phyloP scores from a whole-genome alignment of 2,888 invertebrate species.

The Nemotelus nigrinus region DNA sequence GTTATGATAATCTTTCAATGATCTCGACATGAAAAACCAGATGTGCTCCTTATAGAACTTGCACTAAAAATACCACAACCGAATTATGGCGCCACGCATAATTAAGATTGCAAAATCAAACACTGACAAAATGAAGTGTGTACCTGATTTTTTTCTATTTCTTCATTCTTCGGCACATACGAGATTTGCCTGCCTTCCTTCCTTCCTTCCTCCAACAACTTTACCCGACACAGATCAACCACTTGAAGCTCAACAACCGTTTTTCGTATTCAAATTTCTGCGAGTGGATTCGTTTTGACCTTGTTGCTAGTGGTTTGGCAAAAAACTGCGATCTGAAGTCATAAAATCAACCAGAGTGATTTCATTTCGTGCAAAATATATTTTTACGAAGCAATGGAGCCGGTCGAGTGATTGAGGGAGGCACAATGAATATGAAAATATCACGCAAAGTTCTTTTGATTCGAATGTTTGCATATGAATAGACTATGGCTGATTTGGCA shows the following conservation, averaged over 20 bases:
- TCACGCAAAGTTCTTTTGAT: no score
- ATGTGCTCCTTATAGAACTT: no score
- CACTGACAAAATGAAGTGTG: background rate
- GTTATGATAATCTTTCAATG: no score
- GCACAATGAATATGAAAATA: no score
- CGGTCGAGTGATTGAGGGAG: no score
- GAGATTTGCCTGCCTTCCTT: no score
- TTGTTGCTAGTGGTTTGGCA: conserved; percentile 15
- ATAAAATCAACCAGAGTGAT: conserved; percentile 16
- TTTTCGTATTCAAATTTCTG: background rate
- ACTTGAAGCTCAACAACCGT: background rate
- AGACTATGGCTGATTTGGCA: no score
- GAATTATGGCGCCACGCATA: background rate
- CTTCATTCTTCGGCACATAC: no score
- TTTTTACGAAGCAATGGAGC: background rate
- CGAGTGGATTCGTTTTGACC: conserved; percentile 25
- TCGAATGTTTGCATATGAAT: no score
- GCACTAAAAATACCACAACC: no score
- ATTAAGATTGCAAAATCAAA: background rate
- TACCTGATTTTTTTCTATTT: no score
- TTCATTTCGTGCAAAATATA: conserved; percentile 6
- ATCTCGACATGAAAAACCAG: no score
- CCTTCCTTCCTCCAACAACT: background rate
- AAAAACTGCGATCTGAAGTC: background rate
- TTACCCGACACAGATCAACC: background rate